phyloP scores from a whole-genome alignment of 2,797 vertebrate genomes.

The Notolabrus celidotus region DNA sequence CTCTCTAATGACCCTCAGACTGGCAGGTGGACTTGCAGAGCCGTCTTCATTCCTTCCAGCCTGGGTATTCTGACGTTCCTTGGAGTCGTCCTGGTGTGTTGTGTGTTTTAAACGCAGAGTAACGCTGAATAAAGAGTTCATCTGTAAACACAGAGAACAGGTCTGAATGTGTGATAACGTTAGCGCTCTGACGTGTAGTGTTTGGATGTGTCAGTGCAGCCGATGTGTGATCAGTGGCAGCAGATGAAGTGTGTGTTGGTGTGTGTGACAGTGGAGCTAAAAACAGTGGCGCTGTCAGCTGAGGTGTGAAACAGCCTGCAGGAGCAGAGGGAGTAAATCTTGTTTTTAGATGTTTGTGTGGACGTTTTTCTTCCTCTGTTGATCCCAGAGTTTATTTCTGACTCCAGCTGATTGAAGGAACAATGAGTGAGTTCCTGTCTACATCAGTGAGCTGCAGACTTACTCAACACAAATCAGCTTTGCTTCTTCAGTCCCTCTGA shows the following conservation, averaged over 20 bases:
- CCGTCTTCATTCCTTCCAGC: constrained; percentile 7
- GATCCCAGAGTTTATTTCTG: neutral
- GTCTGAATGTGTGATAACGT: neutral
- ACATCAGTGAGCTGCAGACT: neutral
- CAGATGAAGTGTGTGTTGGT: neutral
- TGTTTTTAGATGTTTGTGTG: neutral
- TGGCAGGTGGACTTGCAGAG: neutral
- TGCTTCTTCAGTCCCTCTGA: too few relatives aligned
- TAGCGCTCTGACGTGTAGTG: neutral
- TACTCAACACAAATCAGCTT: too few relatives aligned
- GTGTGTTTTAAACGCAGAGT: too few relatives aligned
- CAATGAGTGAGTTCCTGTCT: neutral
- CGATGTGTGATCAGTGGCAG: neutral
- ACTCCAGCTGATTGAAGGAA: neutral
- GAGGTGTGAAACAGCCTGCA: neutral
- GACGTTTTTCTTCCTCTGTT: neutral
- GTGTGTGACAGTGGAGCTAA: too few relatives aligned
- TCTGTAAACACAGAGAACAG: neutral
- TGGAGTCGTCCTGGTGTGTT: neutral
- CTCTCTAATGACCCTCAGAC: constrained; percentile 10
- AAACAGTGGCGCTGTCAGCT: too few relatives aligned
- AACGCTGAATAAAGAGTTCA: neutral
- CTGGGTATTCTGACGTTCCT: neutral
- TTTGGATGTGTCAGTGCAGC: neutral
- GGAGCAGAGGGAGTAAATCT: neutral